phyloP scores from a whole-genome alignment of 2,888 invertebrate species.

The Epiblema foenella region DNA sequence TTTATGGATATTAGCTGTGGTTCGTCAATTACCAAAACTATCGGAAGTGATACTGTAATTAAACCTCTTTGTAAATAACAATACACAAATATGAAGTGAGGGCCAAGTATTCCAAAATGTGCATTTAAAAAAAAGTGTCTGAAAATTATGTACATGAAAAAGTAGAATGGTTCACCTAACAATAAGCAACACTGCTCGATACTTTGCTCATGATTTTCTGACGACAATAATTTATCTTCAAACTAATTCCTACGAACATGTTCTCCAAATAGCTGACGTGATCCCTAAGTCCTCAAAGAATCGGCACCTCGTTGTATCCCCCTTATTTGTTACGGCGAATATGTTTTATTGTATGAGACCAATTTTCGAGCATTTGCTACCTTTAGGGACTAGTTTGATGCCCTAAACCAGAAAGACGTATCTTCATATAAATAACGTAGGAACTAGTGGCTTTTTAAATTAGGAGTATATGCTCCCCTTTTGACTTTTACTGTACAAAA shows the following conservation, averaged over 20 bases:
- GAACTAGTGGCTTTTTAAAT: neutral
- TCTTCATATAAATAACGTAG: neutral
- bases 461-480: constrained; percentile 59
- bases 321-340: constrained; percentile 67
- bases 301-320: constrained; percentile 60
- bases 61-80: too few species aligned
- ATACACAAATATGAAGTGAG: too few species aligned
- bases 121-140: too few species aligned
- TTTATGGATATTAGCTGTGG: too few species aligned
- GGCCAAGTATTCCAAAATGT: too few species aligned
- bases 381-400: constrained; percentile 51
- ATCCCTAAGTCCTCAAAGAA: constrained; percentile 47
- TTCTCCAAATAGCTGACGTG: constrained; percentile 2
- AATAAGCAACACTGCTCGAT: too few species aligned
- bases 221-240: neutral
- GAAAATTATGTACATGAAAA: too few species aligned
- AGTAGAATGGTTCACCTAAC: too few species aligned
- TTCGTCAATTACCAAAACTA: too few species aligned
- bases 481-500: constrained; percentile 64
- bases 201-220: too few species aligned
- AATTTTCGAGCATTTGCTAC: constrained; percentile 67
- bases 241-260: constrained; percentile 9
- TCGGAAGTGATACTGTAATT: too few species aligned
- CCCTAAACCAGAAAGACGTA: constrained; percentile 1
- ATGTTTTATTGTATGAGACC: constrained; percentile 68